phyloP scores from a whole-genome alignment of 37 sponge, comb jelly and placozoan species.

The Eunapius fragilis region DNA sequence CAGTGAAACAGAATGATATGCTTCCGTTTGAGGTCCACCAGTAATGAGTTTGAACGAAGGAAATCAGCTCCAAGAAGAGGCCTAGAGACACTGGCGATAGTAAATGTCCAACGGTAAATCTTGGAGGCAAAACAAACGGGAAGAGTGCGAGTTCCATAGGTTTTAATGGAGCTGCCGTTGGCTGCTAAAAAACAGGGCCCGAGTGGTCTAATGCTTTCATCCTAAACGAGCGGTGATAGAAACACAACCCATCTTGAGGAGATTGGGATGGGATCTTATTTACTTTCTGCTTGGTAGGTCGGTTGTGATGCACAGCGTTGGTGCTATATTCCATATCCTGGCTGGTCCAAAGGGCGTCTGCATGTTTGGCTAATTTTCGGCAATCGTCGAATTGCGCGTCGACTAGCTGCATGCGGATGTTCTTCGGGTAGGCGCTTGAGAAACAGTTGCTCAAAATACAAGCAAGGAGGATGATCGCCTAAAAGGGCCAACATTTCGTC shows the following conservation, averaged over 20 bases:
- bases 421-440: conserved; percentile 22
- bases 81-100: not conserved
- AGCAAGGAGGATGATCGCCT: conserved; percentile 12
- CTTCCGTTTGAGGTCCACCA: conserved; percentile 24
- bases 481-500: conserved; percentile 35
- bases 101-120: not conserved
- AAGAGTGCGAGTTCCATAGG: conserved; percentile 11
- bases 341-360: conserved; percentile 18
- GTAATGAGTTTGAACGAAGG: conserved; percentile 10
- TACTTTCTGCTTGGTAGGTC: not conserved
- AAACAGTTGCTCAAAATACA: conserved; percentile 31
- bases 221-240: conserved; percentile 17
- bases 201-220: not conserved
- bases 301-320: not conserved
- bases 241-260: not conserved
- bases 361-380: conserved; percentile 6
- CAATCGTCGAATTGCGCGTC: not conserved
- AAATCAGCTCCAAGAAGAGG: conserved; percentile 26
- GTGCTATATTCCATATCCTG: not conserved
- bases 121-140: not conserved
- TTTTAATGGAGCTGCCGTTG: conserved; percentile 18
- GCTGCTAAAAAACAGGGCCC: conserved; percentile 9
- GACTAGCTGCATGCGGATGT: conserved; percentile 1
- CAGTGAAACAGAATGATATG: not conserved
- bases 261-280: not conserved